Percentiles rank a stretch among this genome's conserved stretches.
phyloP scores from a whole-genome alignment of 2,888 invertebrate genomes.

The Allolobophora icterica region DNA sequence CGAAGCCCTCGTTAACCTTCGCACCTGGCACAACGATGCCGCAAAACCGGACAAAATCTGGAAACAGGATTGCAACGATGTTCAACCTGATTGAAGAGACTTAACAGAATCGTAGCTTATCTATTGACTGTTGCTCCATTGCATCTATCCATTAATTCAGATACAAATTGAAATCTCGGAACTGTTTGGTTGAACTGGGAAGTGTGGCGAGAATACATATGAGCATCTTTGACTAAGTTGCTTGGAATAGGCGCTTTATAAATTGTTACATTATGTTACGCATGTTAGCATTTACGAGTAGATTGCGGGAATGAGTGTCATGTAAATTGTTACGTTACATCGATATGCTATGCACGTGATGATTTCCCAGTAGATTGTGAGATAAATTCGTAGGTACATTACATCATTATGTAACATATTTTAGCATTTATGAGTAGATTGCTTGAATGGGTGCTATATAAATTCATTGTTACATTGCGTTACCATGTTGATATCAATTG shows the following conservation, averaged over 20 bases:
- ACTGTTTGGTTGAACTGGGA: not conserved
- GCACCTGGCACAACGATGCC: conserved; percentile 74
- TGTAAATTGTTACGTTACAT: not conserved
- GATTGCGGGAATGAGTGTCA: not conserved
- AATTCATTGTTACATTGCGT: not conserved
- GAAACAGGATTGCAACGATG: not conserved
- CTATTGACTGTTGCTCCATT: not conserved
- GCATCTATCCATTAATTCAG: not conserved
- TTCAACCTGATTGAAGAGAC: not conserved
- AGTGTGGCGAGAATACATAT: not conserved
- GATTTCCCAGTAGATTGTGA: not conserved
- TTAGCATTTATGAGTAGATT: not conserved
- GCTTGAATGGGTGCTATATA: not conserved
- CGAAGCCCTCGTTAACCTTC: conserved; percentile 79
- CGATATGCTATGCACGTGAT: not conserved
- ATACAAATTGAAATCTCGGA: not conserved
- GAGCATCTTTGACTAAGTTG: not conserved
- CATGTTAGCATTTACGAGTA: not conserved
- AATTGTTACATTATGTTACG: not conserved
- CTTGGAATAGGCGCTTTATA: not conserved
- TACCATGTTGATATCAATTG: not conserved
- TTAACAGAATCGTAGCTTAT: not conserved
- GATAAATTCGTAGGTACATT: not conserved
- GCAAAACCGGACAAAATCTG: conserved; percentile 44
- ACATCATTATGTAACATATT: not conserved